Evolutionary conservation across 2,797 vertebrate species (phyloP).

Genomic region (Cuculus canorus): DNA sequence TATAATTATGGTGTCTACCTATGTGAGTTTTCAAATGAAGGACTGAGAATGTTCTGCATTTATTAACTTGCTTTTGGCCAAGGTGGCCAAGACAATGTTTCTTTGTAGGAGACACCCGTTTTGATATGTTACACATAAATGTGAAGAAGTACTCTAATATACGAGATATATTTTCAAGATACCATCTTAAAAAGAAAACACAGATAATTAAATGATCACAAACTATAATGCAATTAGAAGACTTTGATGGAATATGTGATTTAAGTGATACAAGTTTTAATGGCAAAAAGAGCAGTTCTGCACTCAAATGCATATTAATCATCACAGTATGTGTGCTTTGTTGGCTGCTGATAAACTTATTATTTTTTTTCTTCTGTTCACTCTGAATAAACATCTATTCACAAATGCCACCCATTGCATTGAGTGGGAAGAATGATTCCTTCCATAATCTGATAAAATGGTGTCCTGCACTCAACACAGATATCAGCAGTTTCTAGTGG

Average conservation of each 20-base stretch:
- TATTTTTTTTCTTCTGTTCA: neutral
- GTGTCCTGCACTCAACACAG: neutral
- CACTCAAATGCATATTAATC: conserved; percentile 49
- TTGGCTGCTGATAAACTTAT: neutral
- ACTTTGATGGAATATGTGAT: conserved; percentile 45
- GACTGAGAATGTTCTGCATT: neutral
- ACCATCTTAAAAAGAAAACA: neutral
- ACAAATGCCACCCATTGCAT: neutral
- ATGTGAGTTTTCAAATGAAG: neutral
- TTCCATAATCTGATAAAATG: neutral
- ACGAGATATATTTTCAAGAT: neutral
- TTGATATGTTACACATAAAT: neutral
- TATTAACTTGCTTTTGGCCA: neutral
- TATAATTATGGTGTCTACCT: neutral
- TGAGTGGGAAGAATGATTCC: neutral
- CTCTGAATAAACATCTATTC: neutral
- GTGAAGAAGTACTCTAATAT: neutral
- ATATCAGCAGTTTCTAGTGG: neutral
- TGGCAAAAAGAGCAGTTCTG: conserved; percentile 38
- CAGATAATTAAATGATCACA: conserved; percentile 64
- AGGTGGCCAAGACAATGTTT: neutral
- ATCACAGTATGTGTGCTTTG: conserved; percentile 19
- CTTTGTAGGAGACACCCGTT: neutral
- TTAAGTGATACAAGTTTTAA: conserved; percentile 43
- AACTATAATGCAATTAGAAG: conserved; percentile 46